Evolutionary conservation across 2,113 vertebrate genomes (phyloP).

Genomic region (Aptenodytes forsteri): DNA sequence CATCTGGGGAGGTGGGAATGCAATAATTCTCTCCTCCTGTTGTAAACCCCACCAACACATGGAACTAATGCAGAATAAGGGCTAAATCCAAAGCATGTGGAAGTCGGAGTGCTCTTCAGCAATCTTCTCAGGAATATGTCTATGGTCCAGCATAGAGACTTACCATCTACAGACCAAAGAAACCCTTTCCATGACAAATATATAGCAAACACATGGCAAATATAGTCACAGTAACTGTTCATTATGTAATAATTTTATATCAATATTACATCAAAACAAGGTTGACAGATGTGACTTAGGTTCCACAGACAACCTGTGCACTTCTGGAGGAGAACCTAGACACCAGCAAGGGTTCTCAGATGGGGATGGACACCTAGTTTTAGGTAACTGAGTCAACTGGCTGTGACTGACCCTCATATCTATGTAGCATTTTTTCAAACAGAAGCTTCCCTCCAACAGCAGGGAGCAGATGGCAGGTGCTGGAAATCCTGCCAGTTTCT

Average conservation of each 20-base stretch:
- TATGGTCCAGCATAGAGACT: background rate
- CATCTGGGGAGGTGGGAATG: background rate
- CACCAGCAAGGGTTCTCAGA: background rate
- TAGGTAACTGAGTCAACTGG: background rate
- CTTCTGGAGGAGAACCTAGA: background rate
- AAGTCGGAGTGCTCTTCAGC: background rate
- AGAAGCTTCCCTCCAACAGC: background rate
- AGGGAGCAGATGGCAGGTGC: background rate
- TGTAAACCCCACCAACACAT: background rate
- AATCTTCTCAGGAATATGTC: background rate
- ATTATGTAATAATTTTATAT: background rate
- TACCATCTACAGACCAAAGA: background rate
- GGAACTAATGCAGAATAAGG: background rate
- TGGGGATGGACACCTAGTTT: background rate
- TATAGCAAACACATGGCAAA: background rate
- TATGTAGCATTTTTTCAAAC: background rate
- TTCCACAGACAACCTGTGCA: background rate
- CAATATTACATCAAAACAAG: background rate
- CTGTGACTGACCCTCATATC: background rate
- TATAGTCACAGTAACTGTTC: background rate
- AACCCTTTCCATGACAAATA: background rate
- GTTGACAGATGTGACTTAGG: background rate
- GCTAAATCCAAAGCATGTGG: background rate
- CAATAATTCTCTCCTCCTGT: background rate
- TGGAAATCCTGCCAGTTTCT: background rate